Conservation (phyloP, 2,113 vertebrate genomes). For the Siniperca chuatsi region DNA sequence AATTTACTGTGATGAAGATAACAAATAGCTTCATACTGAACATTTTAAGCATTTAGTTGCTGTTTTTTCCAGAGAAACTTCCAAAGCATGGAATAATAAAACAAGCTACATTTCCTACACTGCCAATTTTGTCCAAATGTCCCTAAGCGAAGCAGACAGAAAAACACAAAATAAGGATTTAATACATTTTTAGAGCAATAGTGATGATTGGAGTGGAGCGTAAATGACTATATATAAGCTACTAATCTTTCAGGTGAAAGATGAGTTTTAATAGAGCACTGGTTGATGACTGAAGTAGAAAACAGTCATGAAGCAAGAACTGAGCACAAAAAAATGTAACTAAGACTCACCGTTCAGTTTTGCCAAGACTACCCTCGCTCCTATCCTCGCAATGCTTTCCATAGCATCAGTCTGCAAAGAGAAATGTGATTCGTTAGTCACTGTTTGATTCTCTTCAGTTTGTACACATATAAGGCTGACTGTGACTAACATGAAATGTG, state of each 20-base stretch:
- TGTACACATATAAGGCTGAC: not conserved
- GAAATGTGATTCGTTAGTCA: not conserved
- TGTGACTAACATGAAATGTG: not conserved
- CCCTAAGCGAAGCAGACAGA: not conserved
- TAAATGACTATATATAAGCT: not conserved
- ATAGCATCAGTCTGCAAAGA: slow-evolving; percentile 64
- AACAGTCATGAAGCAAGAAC: not conserved
- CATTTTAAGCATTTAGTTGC: not conserved
- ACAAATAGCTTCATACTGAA: not conserved
- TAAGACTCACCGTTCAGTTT: slow-evolving; percentile 69
- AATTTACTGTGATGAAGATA: not conserved
- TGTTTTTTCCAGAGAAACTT: not conserved
- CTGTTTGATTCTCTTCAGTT: not conserved
- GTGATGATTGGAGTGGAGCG: not conserved
- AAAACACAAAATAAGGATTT: not conserved
- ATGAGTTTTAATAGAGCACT: not conserved
- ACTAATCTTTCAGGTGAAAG: not conserved
- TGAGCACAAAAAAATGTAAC: not conserved
- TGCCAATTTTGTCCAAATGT: not conserved
- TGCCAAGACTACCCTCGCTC: not conserved
- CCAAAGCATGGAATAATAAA: not conserved
- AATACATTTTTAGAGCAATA: not conserved
- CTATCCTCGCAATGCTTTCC: accelerated
- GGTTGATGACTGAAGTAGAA: not conserved
- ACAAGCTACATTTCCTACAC: not conserved